Percentiles rank a stretch among this genome's conserved stretches.
Conservation (phyloP, 2,113 vertebrate genomes). For the Hippocampus barbouri region DNA sequence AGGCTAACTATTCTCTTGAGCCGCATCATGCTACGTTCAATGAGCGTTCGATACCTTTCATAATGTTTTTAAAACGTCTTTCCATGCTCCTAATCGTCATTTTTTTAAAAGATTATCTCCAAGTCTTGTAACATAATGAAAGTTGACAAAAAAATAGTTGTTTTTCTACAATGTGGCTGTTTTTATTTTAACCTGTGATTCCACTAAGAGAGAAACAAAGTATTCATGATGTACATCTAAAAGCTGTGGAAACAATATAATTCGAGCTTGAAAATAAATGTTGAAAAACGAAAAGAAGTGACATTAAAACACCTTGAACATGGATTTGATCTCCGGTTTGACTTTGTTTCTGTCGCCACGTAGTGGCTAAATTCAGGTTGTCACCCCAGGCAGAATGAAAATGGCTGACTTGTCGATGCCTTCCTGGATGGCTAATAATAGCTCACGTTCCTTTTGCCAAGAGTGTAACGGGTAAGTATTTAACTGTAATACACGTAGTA, state of each 20-base stretch:
- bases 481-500: neutral
- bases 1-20: constrained; percentile 61
- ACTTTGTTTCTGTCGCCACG: neutral
- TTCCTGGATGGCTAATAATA: neutral
- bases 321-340: constrained; percentile 23
- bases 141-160: constrained; percentile 44
- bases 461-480: neutral
- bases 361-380: neutral
- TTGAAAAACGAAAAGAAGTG: constrained; percentile 76
- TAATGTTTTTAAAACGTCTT: constrained; percentile 66
- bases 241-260: constrained; percentile 87
- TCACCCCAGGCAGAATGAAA: neutral
- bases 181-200: constrained; percentile 70
- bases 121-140: constrained; percentile 59
- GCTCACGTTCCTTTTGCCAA: neutral
- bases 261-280: constrained; percentile 88
- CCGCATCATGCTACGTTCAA: neutral
- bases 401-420: neutral
- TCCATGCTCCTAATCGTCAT: constrained; percentile 53
- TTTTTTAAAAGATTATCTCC: constrained; percentile 24
- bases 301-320: constrained; percentile 74
- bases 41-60: constrained; percentile 53
- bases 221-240: constrained; percentile 79
- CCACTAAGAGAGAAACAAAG: constrained; percentile 65
- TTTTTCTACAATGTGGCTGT: constrained; percentile 62